phyloP scores from a whole-genome alignment of 2,888 invertebrate genomes.

The Sesamia inferens region DNA sequence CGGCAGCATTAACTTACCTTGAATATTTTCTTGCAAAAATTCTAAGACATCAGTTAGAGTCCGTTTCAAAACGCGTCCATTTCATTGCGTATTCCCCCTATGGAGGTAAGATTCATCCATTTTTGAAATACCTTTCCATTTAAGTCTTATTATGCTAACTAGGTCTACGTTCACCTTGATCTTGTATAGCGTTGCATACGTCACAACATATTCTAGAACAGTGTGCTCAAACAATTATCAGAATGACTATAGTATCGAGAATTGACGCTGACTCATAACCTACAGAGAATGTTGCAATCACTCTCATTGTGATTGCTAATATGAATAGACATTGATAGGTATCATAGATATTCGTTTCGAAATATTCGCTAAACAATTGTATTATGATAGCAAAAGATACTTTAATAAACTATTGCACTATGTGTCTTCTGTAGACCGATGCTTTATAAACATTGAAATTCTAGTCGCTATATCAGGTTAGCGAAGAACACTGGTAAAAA shows the following conservation, averaged over 20 bases:
- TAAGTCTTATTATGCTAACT: constrained; percentile 18
- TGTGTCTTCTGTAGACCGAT: not conserved
- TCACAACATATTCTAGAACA: constrained; percentile 16
- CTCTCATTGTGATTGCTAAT: constrained; percentile 11
- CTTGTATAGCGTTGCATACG: constrained; percentile 27
- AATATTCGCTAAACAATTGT: not conserved
- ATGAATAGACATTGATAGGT: constrained; percentile 7
- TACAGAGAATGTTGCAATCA: constrained; percentile 23
- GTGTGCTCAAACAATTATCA: constrained; percentile 8
- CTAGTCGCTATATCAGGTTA: not conserved
- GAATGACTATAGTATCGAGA: constrained; percentile 39
- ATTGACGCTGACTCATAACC: constrained; percentile 34
- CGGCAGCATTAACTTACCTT: too few relatives aligned
- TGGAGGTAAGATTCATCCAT: not conserved
- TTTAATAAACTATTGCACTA: not conserved
- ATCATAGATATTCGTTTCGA: not conserved
- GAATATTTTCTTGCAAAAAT: too few relatives aligned
- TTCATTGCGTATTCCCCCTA: not conserved
- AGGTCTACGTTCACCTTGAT: constrained; percentile 47
- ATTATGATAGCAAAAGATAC: not conserved
- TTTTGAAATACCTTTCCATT: not conserved
- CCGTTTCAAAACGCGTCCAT: too few relatives aligned
- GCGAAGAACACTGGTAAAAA: too few relatives aligned
- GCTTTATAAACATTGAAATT: not conserved
- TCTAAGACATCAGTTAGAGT: too few relatives aligned